Percentiles rank a stretch among this genome's conserved stretches.
Conservation (phyloP, 2,797 vertebrate genomes). For the Argentina silus region DNA sequence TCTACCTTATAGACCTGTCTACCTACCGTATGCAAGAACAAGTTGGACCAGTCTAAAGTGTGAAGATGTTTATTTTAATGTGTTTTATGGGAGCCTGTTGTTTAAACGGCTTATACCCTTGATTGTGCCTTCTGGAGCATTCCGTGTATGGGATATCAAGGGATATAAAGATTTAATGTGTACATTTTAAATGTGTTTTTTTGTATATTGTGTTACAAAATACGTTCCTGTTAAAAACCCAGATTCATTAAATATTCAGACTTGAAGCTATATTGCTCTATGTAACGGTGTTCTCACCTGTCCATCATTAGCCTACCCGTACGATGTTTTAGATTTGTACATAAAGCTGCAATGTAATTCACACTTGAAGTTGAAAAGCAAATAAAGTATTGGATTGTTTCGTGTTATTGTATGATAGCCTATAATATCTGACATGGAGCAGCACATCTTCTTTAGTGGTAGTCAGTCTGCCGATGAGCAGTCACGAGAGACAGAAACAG, state of each 20-base stretch:
- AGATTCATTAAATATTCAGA: constrained; percentile 6
- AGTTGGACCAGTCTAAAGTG: neutral
- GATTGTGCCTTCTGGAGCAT: constrained; percentile 13
- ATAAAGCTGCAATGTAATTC: neutral
- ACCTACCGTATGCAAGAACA: neutral
- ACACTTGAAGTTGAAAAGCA: neutral
- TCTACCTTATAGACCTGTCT: too few relatives aligned
- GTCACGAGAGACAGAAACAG: neutral
- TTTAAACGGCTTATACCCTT: neutral
- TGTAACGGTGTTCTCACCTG: constrained; percentile 20
- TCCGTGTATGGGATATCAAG: constrained; percentile 50
- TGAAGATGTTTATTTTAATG: neutral
- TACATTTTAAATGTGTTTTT: constrained; percentile 18
- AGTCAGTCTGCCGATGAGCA: constrained; percentile 2
- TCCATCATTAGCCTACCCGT: constrained; percentile 10
- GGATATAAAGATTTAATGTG: constrained; percentile 39
- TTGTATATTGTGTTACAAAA: constrained; percentile 18
- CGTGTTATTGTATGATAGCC: neutral
- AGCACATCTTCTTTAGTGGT: neutral
- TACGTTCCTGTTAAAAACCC: neutral
- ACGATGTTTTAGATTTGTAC: constrained; percentile 1
- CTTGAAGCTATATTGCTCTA: constrained; percentile 1
- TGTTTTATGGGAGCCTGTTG: neutral
- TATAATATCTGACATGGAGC: neutral
- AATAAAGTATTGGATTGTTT: constrained; percentile 19